These are phyloP conservation scores for Eulemur macaco DNA, from an alignment of 2,113 vertebrate species.

Conservation along the genomic window DNA sequence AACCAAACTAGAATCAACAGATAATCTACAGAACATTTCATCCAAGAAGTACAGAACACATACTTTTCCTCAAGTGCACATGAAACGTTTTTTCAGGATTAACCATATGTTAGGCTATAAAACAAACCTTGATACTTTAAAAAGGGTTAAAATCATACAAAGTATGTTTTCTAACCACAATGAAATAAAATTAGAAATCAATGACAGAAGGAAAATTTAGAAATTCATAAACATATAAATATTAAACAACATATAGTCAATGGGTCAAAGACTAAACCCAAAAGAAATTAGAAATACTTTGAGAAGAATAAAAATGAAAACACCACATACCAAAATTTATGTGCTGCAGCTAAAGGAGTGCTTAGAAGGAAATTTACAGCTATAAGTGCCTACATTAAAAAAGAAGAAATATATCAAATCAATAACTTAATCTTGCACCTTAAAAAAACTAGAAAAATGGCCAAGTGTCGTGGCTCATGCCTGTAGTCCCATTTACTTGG, in stretches of 20 bases:
- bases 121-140: neutral
- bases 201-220: neutral
- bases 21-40: neutral
- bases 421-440: neutral
- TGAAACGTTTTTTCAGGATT: neutral
- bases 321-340: neutral
- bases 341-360: neutral
- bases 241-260: neutral
- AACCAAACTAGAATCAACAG: neutral
- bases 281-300: neutral
- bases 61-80: neutral
- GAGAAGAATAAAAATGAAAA: neutral
- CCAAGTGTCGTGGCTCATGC: too few species aligned
- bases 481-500: too few species aligned
- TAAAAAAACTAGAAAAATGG: neutral
- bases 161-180: neutral
- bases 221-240: neutral
- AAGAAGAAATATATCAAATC: neutral
- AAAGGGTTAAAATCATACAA: neutral
- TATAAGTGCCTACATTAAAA: neutral
- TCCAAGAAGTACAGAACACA: neutral
- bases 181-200: neutral
- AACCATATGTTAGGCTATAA: neutral
- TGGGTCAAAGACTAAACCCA: neutral
- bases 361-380: neutral